These are phyloP conservation scores for Leptopilina clavipes DNA, from an alignment of 1,140 invertebrate genomes.

Conservation along the genomic window DNA sequence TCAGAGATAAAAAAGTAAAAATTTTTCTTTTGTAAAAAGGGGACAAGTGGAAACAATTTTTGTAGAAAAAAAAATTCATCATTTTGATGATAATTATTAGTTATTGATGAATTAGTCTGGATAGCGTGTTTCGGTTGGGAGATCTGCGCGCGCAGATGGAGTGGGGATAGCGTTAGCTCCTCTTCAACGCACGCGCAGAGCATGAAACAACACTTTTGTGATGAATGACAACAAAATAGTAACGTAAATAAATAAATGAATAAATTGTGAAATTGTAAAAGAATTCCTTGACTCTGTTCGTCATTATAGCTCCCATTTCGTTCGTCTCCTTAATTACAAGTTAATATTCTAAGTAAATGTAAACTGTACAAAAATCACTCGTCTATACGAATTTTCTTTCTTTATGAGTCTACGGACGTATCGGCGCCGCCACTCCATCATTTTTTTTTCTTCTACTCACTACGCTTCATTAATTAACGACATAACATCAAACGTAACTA, in stretches of 20 bases:
- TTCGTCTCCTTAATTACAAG: constrained; percentile 48
- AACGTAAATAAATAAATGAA: too few relatives aligned
- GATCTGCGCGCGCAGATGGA: too few relatives aligned
- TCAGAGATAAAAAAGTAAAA: not conserved
- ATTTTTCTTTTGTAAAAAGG: not conserved
- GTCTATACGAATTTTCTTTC: constrained; percentile 52
- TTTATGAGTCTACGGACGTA: constrained; percentile 72
- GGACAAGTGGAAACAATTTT: too few relatives aligned
- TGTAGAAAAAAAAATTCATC: too few relatives aligned
- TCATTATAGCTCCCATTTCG: not conserved
- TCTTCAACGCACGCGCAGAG: too few relatives aligned
- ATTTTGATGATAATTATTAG: too few relatives aligned
- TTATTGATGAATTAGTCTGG: too few relatives aligned
- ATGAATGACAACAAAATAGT: too few relatives aligned
- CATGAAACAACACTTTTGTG: too few relatives aligned
- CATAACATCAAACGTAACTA: constrained; percentile 70
- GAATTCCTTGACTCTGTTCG: not conserved
- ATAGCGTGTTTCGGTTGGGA: too few relatives aligned
- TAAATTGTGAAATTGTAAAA: too few relatives aligned
- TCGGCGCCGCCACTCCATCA: constrained; percentile 66
- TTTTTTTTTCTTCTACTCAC: constrained; percentile 46
- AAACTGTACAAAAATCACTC: constrained; percentile 60
- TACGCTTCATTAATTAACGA: constrained; percentile 63
- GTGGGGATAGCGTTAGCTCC: too few relatives aligned
- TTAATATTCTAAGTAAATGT: constrained; percentile 56